phyloP scores from a whole-genome alignment of 2,888 invertebrate species.

The Brachylomia viminalis region DNA sequence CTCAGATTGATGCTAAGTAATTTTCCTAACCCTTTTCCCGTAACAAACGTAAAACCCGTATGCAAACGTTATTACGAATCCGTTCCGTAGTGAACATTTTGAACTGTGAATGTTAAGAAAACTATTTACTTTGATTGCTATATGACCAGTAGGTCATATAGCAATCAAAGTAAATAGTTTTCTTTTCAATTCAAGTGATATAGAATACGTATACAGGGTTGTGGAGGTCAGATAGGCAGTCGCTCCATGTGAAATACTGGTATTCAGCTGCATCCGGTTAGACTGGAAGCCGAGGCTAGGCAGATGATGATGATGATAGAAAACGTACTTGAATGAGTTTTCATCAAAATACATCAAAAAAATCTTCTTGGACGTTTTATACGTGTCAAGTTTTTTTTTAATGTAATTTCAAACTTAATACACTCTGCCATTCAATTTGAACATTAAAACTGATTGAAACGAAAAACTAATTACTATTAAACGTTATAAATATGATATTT shows the following conservation, averaged over 20 bases:
- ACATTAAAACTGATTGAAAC: background rate
- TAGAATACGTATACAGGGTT: no score
- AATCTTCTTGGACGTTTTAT: background rate
- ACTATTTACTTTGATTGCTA: background rate
- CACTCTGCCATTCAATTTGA: background rate
- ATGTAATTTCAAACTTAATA: background rate
- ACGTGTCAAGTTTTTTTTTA: background rate
- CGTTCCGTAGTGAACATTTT: background rate
- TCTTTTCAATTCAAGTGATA: no score
- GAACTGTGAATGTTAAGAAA: background rate
- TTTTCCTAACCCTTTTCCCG: no score
- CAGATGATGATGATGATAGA: no score
- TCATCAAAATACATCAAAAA: background rate
- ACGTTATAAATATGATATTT: background rate
- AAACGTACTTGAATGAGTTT: background rate
- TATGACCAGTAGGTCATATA: no score
- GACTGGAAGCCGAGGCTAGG: no score
- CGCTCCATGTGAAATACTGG: no score
- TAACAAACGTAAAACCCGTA: no score
- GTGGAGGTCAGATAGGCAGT: no score
- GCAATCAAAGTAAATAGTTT: no score
- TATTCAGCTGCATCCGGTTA: no score
- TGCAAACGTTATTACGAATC: background rate
- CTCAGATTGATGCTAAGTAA: no score
- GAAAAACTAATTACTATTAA: background rate